phyloP scores from a whole-genome alignment of 2,113 vertebrate species.

The Telmatochromis sp. region DNA sequence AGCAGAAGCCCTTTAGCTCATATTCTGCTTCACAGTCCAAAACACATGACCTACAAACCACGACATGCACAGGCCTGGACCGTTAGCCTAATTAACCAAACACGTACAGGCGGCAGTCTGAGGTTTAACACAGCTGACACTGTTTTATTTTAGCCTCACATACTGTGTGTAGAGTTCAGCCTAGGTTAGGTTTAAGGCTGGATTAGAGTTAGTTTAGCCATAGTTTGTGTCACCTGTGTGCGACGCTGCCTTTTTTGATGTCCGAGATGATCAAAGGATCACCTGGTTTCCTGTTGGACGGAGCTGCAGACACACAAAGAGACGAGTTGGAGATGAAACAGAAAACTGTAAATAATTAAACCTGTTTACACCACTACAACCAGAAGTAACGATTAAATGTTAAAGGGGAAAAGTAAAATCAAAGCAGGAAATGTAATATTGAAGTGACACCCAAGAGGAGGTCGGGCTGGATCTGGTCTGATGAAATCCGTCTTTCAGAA shows the following conservation, averaged over 20 bases:
- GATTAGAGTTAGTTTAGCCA: neutral
- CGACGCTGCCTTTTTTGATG: conserved; percentile 98
- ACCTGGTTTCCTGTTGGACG: conserved; percentile 90
- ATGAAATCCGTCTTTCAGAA: neutral
- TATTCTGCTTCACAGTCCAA: conserved; percentile 15
- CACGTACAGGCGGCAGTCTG: neutral
- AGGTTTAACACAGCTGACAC: neutral
- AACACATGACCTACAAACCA: conserved; percentile 17
- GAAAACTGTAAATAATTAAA: neutral
- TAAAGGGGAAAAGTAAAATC: neutral
- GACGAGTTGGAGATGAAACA: neutral
- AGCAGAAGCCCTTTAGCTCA: neutral
- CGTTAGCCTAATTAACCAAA: conserved; percentile 3
- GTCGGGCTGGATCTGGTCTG: neutral
- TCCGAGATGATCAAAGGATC: conserved; percentile 97
- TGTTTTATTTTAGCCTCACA: neutral
- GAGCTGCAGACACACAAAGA: conserved; percentile 72
- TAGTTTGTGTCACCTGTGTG: conserved; percentile 80
- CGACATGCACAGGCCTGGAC: neutral
- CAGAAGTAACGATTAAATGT: neutral
- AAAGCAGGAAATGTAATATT: neutral
- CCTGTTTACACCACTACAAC: neutral
- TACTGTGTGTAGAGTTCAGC: neutral
- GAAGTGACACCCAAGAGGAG: neutral
- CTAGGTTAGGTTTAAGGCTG: neutral